Conservation (phyloP, 2,113 vertebrate species). For the Lophura nycthemera region DNA sequence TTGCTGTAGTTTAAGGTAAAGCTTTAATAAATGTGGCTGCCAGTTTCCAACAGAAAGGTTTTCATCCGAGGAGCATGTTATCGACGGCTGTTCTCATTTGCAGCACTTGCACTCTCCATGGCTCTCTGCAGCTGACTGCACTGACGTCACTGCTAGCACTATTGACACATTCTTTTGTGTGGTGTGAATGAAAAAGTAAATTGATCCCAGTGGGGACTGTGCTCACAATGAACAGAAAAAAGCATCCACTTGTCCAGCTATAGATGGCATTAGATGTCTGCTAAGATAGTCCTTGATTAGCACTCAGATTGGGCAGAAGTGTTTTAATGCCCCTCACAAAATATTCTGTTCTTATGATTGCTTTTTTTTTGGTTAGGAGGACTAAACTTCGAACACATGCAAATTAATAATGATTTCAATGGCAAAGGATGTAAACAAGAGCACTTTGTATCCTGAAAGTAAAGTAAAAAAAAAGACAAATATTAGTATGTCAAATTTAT, state of each 20-base stretch:
- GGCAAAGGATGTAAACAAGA: slow-evolving; percentile 8
- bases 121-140: slow-evolving; percentile 42
- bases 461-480: not conserved
- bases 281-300: not conserved
- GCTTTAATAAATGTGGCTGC: not conserved
- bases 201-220: slow-evolving; percentile 66
- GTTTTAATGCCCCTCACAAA: not conserved
- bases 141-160: slow-evolving; percentile 57
- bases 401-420: not conserved
- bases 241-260: slow-evolving; percentile 27
- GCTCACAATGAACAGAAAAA: slow-evolving; percentile 27
- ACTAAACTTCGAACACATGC: not conserved
- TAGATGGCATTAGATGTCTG: slow-evolving; percentile 61
- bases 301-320: not conserved
- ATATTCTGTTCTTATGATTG: not conserved
- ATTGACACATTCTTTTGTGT: slow-evolving; percentile 70
- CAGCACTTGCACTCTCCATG: slow-evolving; percentile 28
- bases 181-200: slow-evolving; percentile 72
- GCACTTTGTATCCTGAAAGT: not conserved
- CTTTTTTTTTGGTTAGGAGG: accelerated
- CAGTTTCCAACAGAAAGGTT: slow-evolving; percentile 29
- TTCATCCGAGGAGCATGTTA: not conserved
- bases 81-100: not conserved
- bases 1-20: not conserved
- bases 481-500: not conserved